Percentiles rank a stretch among this genome's conserved stretches.
Evolutionary conservation across 1,140 invertebrate genomes (phyloP).

Genomic region (Fopius arisanus): DNA sequence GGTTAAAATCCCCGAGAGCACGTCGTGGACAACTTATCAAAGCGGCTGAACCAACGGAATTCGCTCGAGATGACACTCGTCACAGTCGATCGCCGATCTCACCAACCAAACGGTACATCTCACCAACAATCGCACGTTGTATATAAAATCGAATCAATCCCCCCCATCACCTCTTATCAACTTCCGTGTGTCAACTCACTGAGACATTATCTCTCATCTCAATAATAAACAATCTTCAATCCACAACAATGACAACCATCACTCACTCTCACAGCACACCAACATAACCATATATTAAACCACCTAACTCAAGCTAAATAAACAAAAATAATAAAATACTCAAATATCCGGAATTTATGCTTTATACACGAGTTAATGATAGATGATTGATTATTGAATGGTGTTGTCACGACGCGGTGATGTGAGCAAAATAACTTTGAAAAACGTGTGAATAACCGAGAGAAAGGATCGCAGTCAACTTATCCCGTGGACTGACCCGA

Average conservation of each 20-base stretch:
- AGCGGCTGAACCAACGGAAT: slow-evolving; percentile 4
- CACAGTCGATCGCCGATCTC: slow-evolving; percentile 25
- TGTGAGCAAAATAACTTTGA: background rate
- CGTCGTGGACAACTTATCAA: slow-evolving; percentile 12
- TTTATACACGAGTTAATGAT: background rate
- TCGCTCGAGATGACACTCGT: slow-evolving; percentile 32
- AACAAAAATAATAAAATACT: background rate
- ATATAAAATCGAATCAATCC: background rate
- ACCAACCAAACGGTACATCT: slow-evolving; percentile 33
- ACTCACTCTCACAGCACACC: background rate
- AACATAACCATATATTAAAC: background rate
- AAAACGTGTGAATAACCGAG: slow-evolving; percentile 23
- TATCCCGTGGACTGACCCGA: slow-evolving; percentile 58
- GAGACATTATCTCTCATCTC: background rate
- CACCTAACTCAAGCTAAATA: too few relatives aligned
- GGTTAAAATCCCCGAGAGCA: background rate
- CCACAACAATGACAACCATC: background rate
- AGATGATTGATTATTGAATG: background rate
- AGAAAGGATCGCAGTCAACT: slow-evolving; percentile 47
- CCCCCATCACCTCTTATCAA: background rate
- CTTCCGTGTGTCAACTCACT: slow-evolving; percentile 19
- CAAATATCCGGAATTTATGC: too few relatives aligned
- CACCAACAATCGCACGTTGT: background rate
- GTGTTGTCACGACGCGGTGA: background rate
- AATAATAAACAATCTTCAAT: background rate